Percentiles rank a stretch among this genome's conserved stretches.
Evolutionary conservation across 2,888 invertebrate genomes (phyloP).

Genomic region (Drosophila colorata): DNA sequence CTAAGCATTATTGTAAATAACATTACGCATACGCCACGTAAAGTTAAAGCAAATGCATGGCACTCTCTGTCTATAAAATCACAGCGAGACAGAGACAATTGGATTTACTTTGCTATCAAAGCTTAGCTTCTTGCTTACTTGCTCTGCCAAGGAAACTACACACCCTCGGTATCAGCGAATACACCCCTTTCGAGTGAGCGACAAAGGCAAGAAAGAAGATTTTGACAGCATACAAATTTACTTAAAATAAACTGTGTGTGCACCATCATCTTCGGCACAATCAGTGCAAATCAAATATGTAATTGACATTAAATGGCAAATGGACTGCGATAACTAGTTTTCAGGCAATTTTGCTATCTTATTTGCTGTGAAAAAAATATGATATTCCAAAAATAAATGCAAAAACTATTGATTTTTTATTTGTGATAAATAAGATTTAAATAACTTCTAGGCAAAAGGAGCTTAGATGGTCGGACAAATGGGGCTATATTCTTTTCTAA

Average conservation of each 20-base stretch:
- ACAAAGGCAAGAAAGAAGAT: constrained; percentile 7
- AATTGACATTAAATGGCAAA: constrained; percentile 31
- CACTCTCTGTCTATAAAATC: constrained; percentile 14
- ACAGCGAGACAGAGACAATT: constrained; percentile 48
- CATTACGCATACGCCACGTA: constrained; percentile 51
- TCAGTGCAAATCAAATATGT: constrained; percentile 62
- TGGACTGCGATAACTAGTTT: too few relatives aligned
- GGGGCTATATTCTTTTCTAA: too few relatives aligned
- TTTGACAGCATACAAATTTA: constrained; percentile 36
- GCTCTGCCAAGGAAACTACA: constrained; percentile 12
- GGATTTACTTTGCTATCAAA: constrained; percentile 48
- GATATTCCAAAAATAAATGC: too few relatives aligned
- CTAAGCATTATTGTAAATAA: constrained; percentile 1
- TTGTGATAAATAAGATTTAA: too few relatives aligned
- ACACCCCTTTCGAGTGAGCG: constrained; percentile 1
- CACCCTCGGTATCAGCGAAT: background rate
- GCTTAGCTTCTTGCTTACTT: constrained; percentile 28
- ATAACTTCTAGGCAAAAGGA: too few relatives aligned
- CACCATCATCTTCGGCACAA: constrained; percentile 32
- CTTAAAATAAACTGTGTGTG: constrained; percentile 34
- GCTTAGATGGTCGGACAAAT: too few relatives aligned
- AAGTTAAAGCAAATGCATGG: constrained; percentile 24
- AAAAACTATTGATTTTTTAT: too few relatives aligned
- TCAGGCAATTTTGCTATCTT: too few relatives aligned
- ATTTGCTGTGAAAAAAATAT: too few relatives aligned